Conservation (phyloP, 2,888 invertebrate species). For the Drosophila recens region DNA sequence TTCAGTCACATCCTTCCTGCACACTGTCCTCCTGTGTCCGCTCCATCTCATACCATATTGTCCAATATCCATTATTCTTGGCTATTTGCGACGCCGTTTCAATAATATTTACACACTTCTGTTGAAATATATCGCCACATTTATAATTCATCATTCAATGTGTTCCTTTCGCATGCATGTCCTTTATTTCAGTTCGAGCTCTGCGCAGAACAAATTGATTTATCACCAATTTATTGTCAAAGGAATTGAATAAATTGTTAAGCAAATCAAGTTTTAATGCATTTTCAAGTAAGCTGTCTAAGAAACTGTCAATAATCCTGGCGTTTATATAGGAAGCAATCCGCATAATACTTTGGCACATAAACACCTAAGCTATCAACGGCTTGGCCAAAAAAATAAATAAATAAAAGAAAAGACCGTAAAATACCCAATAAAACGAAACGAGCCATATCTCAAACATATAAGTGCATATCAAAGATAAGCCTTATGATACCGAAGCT, state of each 20-base stretch:
- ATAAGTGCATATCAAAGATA: conserved; percentile 36
- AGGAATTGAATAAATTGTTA: conserved; percentile 63
- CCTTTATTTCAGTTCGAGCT: conserved; percentile 1
- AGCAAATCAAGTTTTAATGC: conserved; percentile 56
- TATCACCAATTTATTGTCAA: conserved; percentile 54
- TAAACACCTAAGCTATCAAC: conserved; percentile 73
- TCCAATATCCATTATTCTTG: conserved; percentile 55
- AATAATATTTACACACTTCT: conserved; percentile 73
- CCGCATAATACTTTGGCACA: conserved; percentile 65
- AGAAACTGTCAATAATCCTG: conserved; percentile 41
- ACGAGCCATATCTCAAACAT: conserved; percentile 49
- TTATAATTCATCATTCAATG: conserved; percentile 72
- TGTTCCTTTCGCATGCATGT: conserved; percentile 23
- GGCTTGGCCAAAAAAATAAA: conserved; percentile 44
- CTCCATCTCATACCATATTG: conserved; percentile 47
- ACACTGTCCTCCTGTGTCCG: background rate
- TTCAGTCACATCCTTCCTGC: conserved; percentile 10
- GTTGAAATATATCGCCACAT: conserved; percentile 66
- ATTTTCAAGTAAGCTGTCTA: conserved; percentile 37
- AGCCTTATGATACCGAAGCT: conserved; percentile 4
- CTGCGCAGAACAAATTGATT: conserved; percentile 61
- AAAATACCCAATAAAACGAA: conserved; percentile 63
- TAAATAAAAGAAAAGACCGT: conserved; percentile 49
- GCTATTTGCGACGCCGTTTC: conserved; percentile 37
- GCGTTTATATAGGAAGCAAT: background rate